Evolutionary conservation across 2,113 vertebrate species (phyloP).

Genomic region (Phylloscopus whistleri): DNA sequence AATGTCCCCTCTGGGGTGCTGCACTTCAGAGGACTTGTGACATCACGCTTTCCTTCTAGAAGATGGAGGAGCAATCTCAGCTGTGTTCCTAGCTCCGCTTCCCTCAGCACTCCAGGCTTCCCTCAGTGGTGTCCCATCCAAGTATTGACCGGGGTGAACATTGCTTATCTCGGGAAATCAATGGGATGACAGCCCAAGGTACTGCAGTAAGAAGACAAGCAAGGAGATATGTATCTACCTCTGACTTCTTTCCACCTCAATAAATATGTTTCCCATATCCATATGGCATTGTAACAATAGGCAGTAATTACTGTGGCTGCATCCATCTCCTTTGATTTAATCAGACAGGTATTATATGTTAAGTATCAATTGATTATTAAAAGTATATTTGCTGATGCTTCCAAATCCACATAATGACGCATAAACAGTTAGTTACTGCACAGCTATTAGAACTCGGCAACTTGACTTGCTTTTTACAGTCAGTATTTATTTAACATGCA

Average conservation of each 20-base stretch:
- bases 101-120: constrained; percentile 6
- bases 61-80: neutral
- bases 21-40: neutral
- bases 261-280: constrained; percentile 41
- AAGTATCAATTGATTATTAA: constrained; percentile 68
- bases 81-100: neutral
- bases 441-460: constrained; percentile 47
- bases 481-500: constrained; percentile 61
- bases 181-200: constrained; percentile 32
- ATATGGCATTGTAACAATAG: constrained; percentile 14
- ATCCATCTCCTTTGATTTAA: constrained; percentile 65
- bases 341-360: constrained; percentile 59
- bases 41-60: neutral
- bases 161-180: constrained; percentile 27
- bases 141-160: constrained; percentile 2
- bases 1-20: neutral
- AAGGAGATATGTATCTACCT: constrained; percentile 41
- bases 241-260: constrained; percentile 32
- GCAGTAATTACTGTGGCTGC: constrained; percentile 41
- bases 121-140: neutral
- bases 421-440: constrained; percentile 59
- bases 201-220: constrained; percentile 24
- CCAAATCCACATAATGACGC: constrained; percentile 53
- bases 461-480: constrained; percentile 56
- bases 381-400: constrained; percentile 66